Percentiles rank a stretch among this genome's conserved stretches.
Conservation (phyloP, 2,113 vertebrate genomes). For the Chlamydotis undulata region DNA sequence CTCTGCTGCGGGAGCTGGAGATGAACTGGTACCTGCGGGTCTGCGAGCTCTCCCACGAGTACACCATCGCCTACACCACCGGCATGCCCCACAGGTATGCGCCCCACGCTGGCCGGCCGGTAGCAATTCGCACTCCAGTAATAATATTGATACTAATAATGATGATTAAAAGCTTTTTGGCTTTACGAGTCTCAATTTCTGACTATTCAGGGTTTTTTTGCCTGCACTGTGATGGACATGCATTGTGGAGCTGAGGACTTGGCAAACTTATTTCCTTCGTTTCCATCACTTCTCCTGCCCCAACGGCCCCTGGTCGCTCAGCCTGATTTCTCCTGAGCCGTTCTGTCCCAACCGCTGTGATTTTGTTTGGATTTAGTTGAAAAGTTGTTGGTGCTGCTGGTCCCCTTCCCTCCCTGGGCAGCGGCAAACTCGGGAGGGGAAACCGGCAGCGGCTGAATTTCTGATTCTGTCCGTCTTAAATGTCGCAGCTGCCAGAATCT, state of each 20-base stretch:
- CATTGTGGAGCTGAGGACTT: background rate
- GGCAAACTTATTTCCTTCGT: background rate
- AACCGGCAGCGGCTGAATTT: background rate
- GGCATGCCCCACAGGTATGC: constrained; percentile 93
- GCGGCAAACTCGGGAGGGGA: fast-evolving
- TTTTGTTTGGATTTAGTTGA: fast-evolving
- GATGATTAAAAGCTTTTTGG: too few species aligned
- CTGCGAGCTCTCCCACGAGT: constrained; percentile 85
- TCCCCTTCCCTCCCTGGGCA: fast-evolving
- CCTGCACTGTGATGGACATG: fast-evolving
- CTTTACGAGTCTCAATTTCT: background rate
- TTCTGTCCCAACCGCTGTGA: fast-evolving
- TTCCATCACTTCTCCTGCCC: fast-evolving
- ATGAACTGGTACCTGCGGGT: constrained; percentile 91
- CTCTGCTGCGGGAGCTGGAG: constrained; percentile 86
- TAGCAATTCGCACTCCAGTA: fast-evolving
- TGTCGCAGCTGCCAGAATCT: background rate
- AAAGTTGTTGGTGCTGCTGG: background rate
- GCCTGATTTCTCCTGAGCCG: background rate
- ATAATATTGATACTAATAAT: fast-evolving
- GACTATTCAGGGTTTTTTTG: fast-evolving
- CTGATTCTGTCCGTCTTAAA: background rate
- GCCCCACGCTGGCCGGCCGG: fast-evolving
- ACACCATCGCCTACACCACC: constrained; percentile 80
- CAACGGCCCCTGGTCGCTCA: background rate